Conservation (phyloP, 2,113 vertebrate genomes). For the Panthera uncia region DNA sequence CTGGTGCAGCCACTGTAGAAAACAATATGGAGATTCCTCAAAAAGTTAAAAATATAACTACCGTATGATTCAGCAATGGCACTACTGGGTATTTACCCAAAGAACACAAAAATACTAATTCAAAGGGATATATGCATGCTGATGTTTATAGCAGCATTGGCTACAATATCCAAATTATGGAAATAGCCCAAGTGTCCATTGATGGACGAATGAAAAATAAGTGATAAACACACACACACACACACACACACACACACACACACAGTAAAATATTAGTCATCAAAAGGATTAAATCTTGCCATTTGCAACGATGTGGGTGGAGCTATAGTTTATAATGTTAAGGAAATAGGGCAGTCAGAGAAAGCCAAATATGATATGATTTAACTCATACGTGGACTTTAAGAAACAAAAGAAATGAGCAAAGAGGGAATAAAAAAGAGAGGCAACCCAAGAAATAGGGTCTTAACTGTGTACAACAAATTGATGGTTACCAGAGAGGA, state of each 20-base stretch:
- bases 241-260: neutral
- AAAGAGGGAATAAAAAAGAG: neutral
- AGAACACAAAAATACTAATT: neutral
- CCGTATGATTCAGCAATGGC: neutral
- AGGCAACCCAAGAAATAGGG: neutral
- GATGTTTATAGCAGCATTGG: neutral
- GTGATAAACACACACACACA: too few relatives aligned
- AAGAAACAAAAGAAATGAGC: neutral
- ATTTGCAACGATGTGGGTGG: neutral
- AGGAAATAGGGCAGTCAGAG: neutral
- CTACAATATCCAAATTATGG: neutral
- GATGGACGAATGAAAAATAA: neutral
- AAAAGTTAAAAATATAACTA: neutral
- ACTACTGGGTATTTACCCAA: neutral
- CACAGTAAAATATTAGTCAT: neutral
- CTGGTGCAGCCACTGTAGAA: neutral
- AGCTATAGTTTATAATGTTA: neutral
- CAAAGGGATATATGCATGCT: neutral
- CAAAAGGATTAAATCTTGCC: neutral
- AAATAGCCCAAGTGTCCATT: neutral
- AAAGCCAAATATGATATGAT: neutral
- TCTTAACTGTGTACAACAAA: neutral
- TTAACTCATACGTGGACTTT: neutral
- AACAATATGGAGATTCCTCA: neutral
- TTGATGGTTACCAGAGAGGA: neutral